Percentiles rank a stretch among this genome's conserved stretches.
These are phyloP conservation scores for Drosophila seguyi DNA, from an alignment of 1,140 invertebrate genomes.

Conservation along the genomic window DNA sequence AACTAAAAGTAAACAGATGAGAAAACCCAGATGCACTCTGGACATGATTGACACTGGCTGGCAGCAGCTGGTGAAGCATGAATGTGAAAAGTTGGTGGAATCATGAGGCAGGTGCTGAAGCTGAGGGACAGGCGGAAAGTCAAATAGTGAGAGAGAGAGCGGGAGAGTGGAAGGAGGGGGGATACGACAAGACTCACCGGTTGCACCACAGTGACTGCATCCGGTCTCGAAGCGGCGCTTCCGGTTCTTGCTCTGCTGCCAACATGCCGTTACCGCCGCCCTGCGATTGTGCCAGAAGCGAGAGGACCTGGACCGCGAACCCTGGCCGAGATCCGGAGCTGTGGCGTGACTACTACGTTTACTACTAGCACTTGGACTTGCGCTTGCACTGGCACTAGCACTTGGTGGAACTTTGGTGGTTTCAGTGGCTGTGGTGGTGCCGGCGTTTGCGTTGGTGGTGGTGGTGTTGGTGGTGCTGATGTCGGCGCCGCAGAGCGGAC, in stretches of 20 bases:
- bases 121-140: slow-evolving; percentile 22
- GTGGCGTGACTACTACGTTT: slow-evolving; percentile 72
- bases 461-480: slow-evolving; percentile 50
- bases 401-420: slow-evolving; percentile 42
- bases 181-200: slow-evolving; percentile 82
- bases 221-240: slow-evolving; percentile 73
- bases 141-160: slow-evolving; percentile 6
- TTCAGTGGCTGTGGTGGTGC: slow-evolving; percentile 40
- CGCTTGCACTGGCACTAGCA: slow-evolving; percentile 52
- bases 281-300: slow-evolving; percentile 78
- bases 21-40: not conserved
- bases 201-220: slow-evolving; percentile 84
- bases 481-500: slow-evolving; percentile 78
- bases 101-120: slow-evolving; percentile 40
- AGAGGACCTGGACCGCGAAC: slow-evolving; percentile 33
- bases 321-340: slow-evolving; percentile 44
- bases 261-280: slow-evolving; percentile 69
- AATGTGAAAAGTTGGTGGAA: slow-evolving; percentile 12
- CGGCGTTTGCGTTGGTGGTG: slow-evolving; percentile 30
- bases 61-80: slow-evolving; percentile 19
- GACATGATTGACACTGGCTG: slow-evolving; percentile 16
- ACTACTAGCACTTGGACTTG: slow-evolving; percentile 65
- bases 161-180: slow-evolving; percentile 23
- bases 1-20: slow-evolving; percentile 8
- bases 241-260: slow-evolving; percentile 76